Base-by-base conservation (phyloP, 1,140 invertebrate species). In the Drosophila nasuta region DNA sequence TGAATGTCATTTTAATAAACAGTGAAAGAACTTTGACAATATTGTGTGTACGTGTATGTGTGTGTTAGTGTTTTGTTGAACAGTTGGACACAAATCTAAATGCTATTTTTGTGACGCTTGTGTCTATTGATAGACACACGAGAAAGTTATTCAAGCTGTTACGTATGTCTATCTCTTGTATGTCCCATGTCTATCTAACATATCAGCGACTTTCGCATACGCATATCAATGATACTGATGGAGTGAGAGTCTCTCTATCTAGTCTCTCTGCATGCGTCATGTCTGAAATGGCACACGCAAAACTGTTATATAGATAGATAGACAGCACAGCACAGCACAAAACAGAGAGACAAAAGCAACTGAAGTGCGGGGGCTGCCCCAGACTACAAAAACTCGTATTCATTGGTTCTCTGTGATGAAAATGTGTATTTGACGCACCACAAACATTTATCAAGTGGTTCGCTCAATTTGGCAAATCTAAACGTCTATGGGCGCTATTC, bases 1-100 rank as follows among this genome's bases (percentile, higher is more conserved):
- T 88, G 83, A 88, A 80, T 80, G 83, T 54, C 73, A 76, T 75
- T 83, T 83, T 88, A 79, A 82, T 88, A 88, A 52, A 82, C 64
- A 67, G 25, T 43, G 28, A 69, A 48, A 82, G 64, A 85, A 76
- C 83, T 87, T 87, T 80, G 79, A 67, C 80, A 77, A 88, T 88
- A 88, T 88, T 87, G 83, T 77, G 35, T 3, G 7, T 48, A 52
- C 20, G 8, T 43, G 41, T 35, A 41, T 49, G 56, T 38, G 35
- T 10, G 41, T 2, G 35, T 54, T 52, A 33, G 8, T 48, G 41
- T 38, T 45, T 49, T n/a, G 41, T 70, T 72, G 41, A 43, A 43
- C 41, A 43, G 41, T 69, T 71, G 83, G 58, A 54, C 48, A 13
- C 58, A 78, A 71, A 78, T 81, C 67, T 58, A 77, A 75, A 79